Percentiles rank a stretch among this genome's conserved stretches.
Conservation (phyloP, 1,140 invertebrate genomes). For the Rhyzopertha dominica region DNA sequence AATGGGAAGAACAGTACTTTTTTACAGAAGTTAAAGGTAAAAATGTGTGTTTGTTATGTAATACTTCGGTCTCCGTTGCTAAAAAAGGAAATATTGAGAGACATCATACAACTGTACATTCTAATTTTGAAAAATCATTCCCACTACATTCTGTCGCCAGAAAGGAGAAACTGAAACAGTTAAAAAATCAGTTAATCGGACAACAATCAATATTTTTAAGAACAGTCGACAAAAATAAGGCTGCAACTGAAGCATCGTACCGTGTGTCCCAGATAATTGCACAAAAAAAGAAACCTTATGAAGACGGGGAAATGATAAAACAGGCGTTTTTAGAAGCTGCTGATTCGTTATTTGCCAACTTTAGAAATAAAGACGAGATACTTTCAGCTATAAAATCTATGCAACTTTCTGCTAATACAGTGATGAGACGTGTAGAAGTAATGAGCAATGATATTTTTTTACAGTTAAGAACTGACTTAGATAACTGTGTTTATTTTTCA, state of each 20-base stretch:
- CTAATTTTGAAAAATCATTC: no score
- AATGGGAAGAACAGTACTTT: no score
- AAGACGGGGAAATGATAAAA: constrained; percentile 23
- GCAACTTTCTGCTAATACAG: constrained; percentile 19
- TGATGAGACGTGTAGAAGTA: constrained; percentile 19
- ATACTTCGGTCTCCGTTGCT: no score
- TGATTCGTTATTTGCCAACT: constrained; percentile 15
- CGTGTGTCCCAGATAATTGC: constrained; percentile 19
- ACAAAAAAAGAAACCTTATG: constrained; percentile 10
- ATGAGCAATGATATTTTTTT: constrained; percentile 19
- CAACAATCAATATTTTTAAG: no score
- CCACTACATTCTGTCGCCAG: no score
- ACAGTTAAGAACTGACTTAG: constrained; percentile 15
- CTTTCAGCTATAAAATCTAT: constrained; percentile 19
- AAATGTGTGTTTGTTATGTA: no score
- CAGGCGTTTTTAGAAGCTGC: constrained; percentile 23
- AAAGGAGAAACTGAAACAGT: no score
- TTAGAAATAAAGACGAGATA: constrained; percentile 18
- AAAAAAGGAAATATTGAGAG: no score
- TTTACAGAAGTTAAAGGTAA: no score
- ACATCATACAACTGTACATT: no score
- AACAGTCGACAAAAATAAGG: constrained; percentile 17
- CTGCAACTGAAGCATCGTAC: constrained; percentile 15
- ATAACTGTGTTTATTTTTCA: constrained; percentile 17
- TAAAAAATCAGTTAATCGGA: no score